Evolutionary conservation across 2,888 invertebrate species (phyloP).

Genomic region (Tetragnatha montana): DNA sequence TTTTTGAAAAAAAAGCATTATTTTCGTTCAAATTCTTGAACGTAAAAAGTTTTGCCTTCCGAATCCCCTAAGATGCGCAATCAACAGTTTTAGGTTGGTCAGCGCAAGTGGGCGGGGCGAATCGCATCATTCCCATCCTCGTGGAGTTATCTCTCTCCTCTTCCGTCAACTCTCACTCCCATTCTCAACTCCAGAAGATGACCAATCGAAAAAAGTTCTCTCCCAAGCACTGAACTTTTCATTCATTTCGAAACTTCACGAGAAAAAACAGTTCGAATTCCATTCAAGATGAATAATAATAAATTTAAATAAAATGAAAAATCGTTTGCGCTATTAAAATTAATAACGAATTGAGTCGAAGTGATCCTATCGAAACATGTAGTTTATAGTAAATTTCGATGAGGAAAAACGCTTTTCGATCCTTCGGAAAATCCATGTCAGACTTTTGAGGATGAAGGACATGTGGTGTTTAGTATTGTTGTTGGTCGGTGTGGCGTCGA

Average conservation of each 20-base stretch:
- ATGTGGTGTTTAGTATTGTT: constrained; percentile 53
- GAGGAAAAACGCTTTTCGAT: too few relatives aligned
- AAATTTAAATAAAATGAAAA: neutral
- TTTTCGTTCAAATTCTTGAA: neutral
- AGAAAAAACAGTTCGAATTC: neutral
- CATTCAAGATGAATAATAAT: neutral
- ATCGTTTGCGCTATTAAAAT: neutral
- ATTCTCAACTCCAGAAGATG: neutral
- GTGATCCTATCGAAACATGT: neutral
- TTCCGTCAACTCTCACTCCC: constrained; percentile 35
- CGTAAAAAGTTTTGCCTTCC: constrained; percentile 55
- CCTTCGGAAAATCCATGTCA: neutral
- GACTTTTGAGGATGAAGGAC: neutral
- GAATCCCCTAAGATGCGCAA: constrained; percentile 41
- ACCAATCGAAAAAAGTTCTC: neutral
- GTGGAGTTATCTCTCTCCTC: constrained; percentile 27
- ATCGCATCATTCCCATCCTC: constrained; percentile 54
- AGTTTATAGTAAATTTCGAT: too few relatives aligned
- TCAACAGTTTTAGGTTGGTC: constrained; percentile 23
- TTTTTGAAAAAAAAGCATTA: neutral
- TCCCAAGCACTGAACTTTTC: too few relatives aligned
- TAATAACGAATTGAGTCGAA: neutral
- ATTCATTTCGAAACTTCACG: constrained; percentile 10
- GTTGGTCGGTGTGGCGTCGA: neutral
- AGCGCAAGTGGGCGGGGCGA: constrained; percentile 39